Evolutionary conservation across 2,888 invertebrate species (phyloP).

Genomic region (Luperina nickerlii): DNA sequence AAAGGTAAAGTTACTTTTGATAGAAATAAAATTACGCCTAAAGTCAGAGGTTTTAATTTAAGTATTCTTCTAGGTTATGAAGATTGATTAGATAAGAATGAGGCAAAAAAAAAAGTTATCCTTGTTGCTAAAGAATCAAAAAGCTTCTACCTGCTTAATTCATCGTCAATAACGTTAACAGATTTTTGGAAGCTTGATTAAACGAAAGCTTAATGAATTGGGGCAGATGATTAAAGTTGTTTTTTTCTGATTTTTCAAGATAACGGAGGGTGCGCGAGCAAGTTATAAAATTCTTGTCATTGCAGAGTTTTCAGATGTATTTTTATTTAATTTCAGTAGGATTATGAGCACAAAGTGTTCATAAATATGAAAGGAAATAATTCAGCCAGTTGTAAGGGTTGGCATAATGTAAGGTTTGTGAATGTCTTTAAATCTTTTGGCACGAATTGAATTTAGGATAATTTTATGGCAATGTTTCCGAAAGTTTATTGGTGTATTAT

Average conservation of each 20-base stretch:
- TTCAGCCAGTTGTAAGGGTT: slow-evolving; percentile 18
- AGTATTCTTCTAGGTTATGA: slow-evolving; percentile 13
- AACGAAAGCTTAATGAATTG: slow-evolving; percentile 49
- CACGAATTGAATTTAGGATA: slow-evolving; percentile 20
- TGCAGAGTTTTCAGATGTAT: slow-evolving; percentile 30
- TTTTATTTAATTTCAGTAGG: slow-evolving; percentile 33
- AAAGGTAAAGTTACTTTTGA: background rate
- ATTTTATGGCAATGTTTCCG: slow-evolving; percentile 20
- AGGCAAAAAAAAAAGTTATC: slow-evolving; percentile 7
- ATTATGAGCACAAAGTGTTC: slow-evolving; percentile 40
- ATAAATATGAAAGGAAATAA: slow-evolving; percentile 44
- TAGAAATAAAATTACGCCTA: background rate
- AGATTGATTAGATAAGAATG: slow-evolving; percentile 26
- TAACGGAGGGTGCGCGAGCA: slow-evolving; percentile 20
- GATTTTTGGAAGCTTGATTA: slow-evolving; percentile 57
- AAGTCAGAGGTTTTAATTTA: slow-evolving; percentile 17
- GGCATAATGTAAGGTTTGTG: slow-evolving; percentile 14
- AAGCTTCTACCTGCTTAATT: slow-evolving; percentile 37
- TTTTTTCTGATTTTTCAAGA: slow-evolving; percentile 39
- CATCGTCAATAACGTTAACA: slow-evolving; percentile 38
- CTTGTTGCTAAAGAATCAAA: slow-evolving; percentile 23
- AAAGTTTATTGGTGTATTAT: slow-evolving; percentile 21
- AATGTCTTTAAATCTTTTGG: slow-evolving; percentile 37
- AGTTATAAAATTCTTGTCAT: slow-evolving; percentile 31
- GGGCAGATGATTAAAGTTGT: slow-evolving; percentile 44